phyloP scores from a whole-genome alignment of 2,888 invertebrate species.

The Aelia acuminata region DNA sequence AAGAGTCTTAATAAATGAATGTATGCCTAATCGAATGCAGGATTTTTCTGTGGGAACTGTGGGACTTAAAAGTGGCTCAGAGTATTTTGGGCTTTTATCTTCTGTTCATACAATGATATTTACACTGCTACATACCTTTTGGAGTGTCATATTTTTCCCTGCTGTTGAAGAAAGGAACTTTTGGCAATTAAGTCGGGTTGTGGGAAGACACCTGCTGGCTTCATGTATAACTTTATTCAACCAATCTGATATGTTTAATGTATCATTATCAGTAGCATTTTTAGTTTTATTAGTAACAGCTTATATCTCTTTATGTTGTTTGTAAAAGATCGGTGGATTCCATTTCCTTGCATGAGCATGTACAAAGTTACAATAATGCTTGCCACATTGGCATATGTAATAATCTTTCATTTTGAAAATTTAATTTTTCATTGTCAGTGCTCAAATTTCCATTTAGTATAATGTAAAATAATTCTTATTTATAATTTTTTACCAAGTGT shows the following conservation, averaged over 20 bases:
- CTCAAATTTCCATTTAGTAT: not conserved
- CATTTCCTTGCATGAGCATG: slow-evolving; percentile 51
- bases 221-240: slow-evolving; percentile 87
- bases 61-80: slow-evolving; percentile 86
- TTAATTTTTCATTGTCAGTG: slow-evolving; percentile 15
- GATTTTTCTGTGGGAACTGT: too few species aligned
- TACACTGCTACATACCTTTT: slow-evolving; percentile 92
- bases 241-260: slow-evolving; percentile 66
- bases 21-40: slow-evolving; percentile 15
- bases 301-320: slow-evolving; percentile 78
- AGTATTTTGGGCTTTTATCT: slow-evolving; percentile 91
- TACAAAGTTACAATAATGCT: slow-evolving; percentile 51
- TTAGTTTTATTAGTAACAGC: slow-evolving; percentile 77
- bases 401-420: not conserved
- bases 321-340: slow-evolving; percentile 69
- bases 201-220: slow-evolving; percentile 83
- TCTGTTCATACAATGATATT: slow-evolving; percentile 90
- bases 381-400: slow-evolving; percentile 53
- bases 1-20: not conserved
- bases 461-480: not conserved
- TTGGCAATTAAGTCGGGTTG: slow-evolving; percentile 79
- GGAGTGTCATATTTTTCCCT: slow-evolving; percentile 93
- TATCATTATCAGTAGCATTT: slow-evolving; percentile 62
- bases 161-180: slow-evolving; percentile 84
- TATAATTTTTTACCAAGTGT: slow-evolving; percentile 18